Evolutionary conservation across 2,888 invertebrate genomes (phyloP), one percentile per base, ranked within the genome.

Genomic region (Diadegma fenestrale): DNA sequence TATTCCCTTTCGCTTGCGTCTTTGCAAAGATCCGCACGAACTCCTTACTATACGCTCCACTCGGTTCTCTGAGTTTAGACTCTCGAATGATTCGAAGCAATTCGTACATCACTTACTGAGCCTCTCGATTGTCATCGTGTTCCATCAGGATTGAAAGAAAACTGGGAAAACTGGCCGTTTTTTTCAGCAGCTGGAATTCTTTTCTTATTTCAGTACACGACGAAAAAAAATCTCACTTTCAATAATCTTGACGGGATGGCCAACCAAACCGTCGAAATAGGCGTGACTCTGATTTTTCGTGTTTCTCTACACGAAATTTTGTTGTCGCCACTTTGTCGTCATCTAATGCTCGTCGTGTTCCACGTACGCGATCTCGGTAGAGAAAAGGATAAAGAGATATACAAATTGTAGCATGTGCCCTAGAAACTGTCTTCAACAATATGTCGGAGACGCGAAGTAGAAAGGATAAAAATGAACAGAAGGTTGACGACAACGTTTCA

Each of bases 381-480:
- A 22, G 37, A 14, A 58, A 22, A 58, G 33, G 43, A 45, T 22
- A 68, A 19, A 33, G 37, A 7, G 54, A 54, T 7, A 22, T 61
- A 26, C 43, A 63, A 75, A 75, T 75, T 43, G 37, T 75, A 63
- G 10, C 30, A 12, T 63, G 58, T 58, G 26, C 37, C 54, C 19
- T 17, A 58, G 22, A 72, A 72, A 54, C 54, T 41, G 33, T 41
- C 48, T 58, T 22, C 72, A 64, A 48, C 17, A 76, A 45, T 48
- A 76, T 64, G 48, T 48, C 2, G 45, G 48, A 33, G 33, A 76
- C 33, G 63, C 45, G 33, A 14, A 76, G 48, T 48, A 48, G 22
- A 48, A 48, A 76, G 72, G 66, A 68, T 72, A 58, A 78, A 73
- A 77, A 82, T 82, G 61, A 71, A 71, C 41, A 48, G 41, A 48